Base-by-base conservation (phyloP, 2,797 vertebrate genomes). In the Momotus momota region DNA sequence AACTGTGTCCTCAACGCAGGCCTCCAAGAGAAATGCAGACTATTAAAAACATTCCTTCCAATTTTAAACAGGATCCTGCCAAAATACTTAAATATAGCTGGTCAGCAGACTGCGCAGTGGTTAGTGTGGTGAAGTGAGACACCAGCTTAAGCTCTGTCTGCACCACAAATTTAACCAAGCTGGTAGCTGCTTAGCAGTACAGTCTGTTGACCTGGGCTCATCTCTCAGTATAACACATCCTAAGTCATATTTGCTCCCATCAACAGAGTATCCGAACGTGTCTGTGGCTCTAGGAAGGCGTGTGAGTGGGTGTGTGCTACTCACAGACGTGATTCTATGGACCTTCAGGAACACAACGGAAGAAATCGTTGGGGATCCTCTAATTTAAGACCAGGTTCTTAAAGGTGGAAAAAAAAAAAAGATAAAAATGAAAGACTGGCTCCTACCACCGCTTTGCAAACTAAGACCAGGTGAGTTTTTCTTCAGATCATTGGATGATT, bases 11-110 rank as follows among this genome's bases (percentile, higher is more conserved):
- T 82, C 46, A 54, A 23, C 12, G 38, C 64, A 84, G 83, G 80
- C 60, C 70, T 94, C 85, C 64, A 70, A 81, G 64, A 92, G 90
- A 94, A 94, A 88, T 5, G 55, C 41, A 87, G 86, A 51, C 71
- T 82, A 69, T 67, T 92, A 80, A 92, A 95, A 73, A 60, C 77
- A 94, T 96, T 95, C 91, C 90, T 92, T 87, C 83, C 90, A 88
- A 23, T 46, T 81, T 73, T 82, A 57, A 77, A 57, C 23, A 51
- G 29, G 64, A 73, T 91, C 90, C 96, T 95, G 91, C 81, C 95
- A 93, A 94, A 93, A 77, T 33, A 41, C 67, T 93, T 82, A 27
- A 54, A 49, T n/a, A 23, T 27, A 86, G 83, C 69, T 61, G 88
- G 60, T 77, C 91, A 90, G 88, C 83, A 95, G 89, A 82, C 94